phyloP scores from a whole-genome alignment of 2,888 invertebrate species.

The Calameuta pallipes region DNA sequence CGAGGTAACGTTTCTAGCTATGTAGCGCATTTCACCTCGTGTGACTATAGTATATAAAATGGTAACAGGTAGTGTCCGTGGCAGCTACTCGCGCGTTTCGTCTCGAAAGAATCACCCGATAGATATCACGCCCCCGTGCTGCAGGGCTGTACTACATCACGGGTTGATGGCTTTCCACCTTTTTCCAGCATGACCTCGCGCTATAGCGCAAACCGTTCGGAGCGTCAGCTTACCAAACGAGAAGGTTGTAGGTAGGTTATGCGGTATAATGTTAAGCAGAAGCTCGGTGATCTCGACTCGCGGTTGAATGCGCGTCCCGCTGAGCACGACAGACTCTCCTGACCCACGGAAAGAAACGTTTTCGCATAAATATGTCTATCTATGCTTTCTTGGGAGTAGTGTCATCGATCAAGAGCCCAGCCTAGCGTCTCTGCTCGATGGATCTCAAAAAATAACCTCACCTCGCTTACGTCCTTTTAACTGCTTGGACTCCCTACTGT shows the following conservation, averaged over 20 bases:
- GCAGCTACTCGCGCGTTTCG: slow-evolving; percentile 12
- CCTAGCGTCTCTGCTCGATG: not conserved
- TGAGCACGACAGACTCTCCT: not conserved
- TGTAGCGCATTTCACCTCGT: slow-evolving; percentile 28
- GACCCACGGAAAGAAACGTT: not conserved
- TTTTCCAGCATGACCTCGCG: not conserved
- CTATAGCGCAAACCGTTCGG: not conserved
- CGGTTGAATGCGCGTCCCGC: not conserved
- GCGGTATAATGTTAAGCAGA: not conserved
- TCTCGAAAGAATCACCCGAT: slow-evolving; percentile 23
- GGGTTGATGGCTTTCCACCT: slow-evolving; percentile 23
- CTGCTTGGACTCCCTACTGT: not conserved
- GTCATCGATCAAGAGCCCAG: not conserved
- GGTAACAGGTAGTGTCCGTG: slow-evolving; percentile 2
- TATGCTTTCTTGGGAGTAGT: not conserved
- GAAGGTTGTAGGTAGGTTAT: not conserved
- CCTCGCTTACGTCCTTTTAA: not conserved
- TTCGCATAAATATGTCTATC: not conserved
- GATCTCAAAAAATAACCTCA: not conserved
- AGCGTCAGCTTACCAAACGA: not conserved
- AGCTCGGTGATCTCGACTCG: not conserved
- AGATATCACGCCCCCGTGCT: slow-evolving; percentile 29
- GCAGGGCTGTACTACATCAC: slow-evolving; percentile 25
- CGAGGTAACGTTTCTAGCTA: slow-evolving; percentile 23
- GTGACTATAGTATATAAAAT: slow-evolving; percentile 21